phyloP scores from a whole-genome alignment of 1,140 invertebrate species.

The Mya arenaria region DNA sequence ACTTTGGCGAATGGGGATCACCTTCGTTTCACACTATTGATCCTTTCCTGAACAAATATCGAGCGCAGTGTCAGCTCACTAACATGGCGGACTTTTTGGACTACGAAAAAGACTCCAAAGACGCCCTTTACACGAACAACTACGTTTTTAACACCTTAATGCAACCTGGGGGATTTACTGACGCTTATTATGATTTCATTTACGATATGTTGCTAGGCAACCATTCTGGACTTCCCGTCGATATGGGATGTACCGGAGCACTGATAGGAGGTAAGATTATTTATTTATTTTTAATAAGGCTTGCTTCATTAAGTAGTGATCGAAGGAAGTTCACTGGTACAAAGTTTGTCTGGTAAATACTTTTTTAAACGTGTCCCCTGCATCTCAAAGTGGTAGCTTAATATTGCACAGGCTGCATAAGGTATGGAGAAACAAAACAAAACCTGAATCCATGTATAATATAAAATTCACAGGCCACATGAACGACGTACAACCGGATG shows the following conservation, averaged over 20 bases:
- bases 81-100: constrained; percentile 50
- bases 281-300: no score
- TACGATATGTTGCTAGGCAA: not conserved
- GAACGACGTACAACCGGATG: not conserved
- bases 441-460: no score
- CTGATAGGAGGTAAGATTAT: constrained; percentile 50
- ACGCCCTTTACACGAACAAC: no score
- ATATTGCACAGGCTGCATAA: no score
- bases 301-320: no score
- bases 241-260: constrained; percentile 22
- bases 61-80: not conserved
- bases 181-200: not conserved
- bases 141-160: no score
- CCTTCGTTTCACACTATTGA: constrained; percentile 19
- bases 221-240: not conserved
- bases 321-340: no score
- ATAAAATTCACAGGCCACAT: not conserved
- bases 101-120: constrained; percentile 11
- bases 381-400: no score
- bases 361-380: no score
- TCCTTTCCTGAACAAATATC: not conserved
- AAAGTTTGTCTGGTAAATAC: no score
- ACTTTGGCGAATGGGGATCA: constrained; percentile 38
- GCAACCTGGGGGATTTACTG: constrained; percentile 15
- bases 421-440: no score